Percentiles rank a stretch among this genome's conserved stretches.
phyloP scores from a whole-genome alignment of 2,888 invertebrate species.

The Suillia variegata region DNA sequence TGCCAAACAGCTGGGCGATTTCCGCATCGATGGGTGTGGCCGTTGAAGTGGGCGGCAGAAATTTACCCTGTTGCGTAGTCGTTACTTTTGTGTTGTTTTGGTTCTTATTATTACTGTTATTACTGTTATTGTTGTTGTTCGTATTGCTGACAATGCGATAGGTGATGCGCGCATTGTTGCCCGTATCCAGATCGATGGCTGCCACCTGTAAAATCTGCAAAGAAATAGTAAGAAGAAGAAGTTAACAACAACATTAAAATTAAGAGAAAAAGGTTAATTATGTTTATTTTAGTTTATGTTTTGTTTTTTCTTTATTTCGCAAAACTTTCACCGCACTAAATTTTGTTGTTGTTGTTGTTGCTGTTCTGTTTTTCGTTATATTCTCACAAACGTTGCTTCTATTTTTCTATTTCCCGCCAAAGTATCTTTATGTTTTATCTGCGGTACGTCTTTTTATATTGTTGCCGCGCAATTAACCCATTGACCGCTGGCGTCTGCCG shows the following conservation, averaged over 20 bases:
- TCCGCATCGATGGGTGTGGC: constrained; percentile 49
- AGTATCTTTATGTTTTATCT: neutral
- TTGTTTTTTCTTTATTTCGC: constrained; percentile 7
- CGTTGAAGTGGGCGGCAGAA: constrained; percentile 33
- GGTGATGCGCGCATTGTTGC: constrained; percentile 90
- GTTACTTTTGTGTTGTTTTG: constrained; percentile 19
- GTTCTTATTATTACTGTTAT: constrained; percentile 24
- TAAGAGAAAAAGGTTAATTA: constrained; percentile 8
- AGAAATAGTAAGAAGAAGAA: constrained; percentile 13
- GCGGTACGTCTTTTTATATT: neutral
- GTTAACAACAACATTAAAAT: neutral
- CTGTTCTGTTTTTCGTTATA: too few species aligned
- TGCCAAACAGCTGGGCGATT: constrained; percentile 73
- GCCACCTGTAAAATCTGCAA: constrained; percentile 81
- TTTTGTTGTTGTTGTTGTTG: too few species aligned
- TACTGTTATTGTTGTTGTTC: constrained; percentile 28
- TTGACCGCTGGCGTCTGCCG: too few species aligned
- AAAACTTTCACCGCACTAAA: neutral
- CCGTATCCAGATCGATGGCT: constrained; percentile 91
- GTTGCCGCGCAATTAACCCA: constrained; percentile 27
- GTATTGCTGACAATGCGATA: constrained; percentile 71
- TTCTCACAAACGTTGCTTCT: neutral
- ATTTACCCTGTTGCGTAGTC: constrained; percentile 26
- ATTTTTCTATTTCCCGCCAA: neutral
- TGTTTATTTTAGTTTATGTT: neutral